Conservation (phyloP, 1,140 invertebrate species). For the Alviniconcha marisindica region DNA sequence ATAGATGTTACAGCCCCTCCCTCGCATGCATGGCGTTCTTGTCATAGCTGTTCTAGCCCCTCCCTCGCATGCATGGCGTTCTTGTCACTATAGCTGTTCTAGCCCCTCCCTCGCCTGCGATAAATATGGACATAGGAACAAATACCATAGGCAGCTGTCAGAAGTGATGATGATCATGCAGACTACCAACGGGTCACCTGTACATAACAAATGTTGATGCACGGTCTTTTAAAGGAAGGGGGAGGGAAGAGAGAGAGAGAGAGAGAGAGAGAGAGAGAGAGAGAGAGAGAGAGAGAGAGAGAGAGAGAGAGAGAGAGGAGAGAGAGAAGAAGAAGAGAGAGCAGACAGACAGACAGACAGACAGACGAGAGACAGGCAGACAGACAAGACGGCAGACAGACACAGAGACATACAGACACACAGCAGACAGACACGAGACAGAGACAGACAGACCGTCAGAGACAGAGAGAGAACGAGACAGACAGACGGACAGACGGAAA, state of each 20-base stretch:
- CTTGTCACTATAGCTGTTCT: too few species aligned
- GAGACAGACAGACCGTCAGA: not conserved
- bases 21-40: too few species aligned
- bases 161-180: not conserved
- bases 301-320: not conserved
- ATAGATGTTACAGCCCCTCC: too few species aligned
- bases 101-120: not conserved
- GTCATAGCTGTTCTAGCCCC: too few species aligned
- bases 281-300: not conserved
- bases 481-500: not conserved
- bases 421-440: not conserved
- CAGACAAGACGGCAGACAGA: not conserved
- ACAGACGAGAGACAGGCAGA: not conserved
- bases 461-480: not conserved
- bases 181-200: not conserved
- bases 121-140: not conserved
- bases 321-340: not conserved
- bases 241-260: slow-evolving; percentile 8
- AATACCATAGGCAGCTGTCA: not conserved
- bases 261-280: slow-evolving; percentile 28
- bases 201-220: too few species aligned
- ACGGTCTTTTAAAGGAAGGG: too few species aligned
- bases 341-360: not conserved
- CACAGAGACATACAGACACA: slow-evolving; percentile 2
- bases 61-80: too few species aligned